These are phyloP conservation scores for Salpingus planirostris DNA, from an alignment of 2,888 invertebrate genomes.

Conservation along the genomic window DNA sequence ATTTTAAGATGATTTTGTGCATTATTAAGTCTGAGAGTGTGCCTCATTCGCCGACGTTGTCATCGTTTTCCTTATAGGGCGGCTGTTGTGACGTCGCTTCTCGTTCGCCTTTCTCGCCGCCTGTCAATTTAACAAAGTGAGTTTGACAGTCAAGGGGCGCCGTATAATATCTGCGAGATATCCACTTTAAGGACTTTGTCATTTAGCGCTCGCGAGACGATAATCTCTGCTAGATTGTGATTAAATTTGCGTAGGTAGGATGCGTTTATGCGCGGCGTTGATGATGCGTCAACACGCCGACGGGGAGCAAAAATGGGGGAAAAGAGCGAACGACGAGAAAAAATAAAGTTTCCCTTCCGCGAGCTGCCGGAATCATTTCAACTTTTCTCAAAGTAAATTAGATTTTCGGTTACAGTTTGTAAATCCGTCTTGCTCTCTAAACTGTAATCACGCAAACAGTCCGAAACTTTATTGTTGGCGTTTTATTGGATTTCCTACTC, in stretches of 20 bases:
- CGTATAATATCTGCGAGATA: slow-evolving; percentile 17
- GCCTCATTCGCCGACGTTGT: slow-evolving; percentile 15
- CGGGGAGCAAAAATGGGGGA: neutral
- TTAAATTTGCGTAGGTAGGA: slow-evolving; percentile 10
- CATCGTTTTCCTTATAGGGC: slow-evolving; percentile 13
- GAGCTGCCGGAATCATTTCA: too few relatives aligned
- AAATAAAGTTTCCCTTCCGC: neutral
- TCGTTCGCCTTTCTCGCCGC: slow-evolving; percentile 13
- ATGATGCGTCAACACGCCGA: neutral
- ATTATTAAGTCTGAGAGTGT: slow-evolving; percentile 15
- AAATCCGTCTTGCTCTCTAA: slow-evolving; percentile 7
- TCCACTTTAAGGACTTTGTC: slow-evolving; percentile 17
- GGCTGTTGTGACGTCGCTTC: slow-evolving; percentile 14
- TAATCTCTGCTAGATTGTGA: slow-evolving; percentile 15
- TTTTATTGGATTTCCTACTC: neutral
- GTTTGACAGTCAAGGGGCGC: slow-evolving; percentile 15
- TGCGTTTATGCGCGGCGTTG: slow-evolving; percentile 1
- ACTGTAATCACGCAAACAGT: slow-evolving; percentile 10
- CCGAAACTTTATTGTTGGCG: slow-evolving; percentile 5
- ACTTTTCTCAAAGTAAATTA: slow-evolving; percentile 12
- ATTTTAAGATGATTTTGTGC: slow-evolving; percentile 16
- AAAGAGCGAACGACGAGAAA: neutral
- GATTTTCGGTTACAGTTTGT: slow-evolving; percentile 11
- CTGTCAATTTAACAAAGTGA: slow-evolving; percentile 19
- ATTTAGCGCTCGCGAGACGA: slow-evolving; percentile 11